Evolutionary conservation across 2,888 invertebrate species (phyloP).

Genomic region (Helleia helle): DNA sequence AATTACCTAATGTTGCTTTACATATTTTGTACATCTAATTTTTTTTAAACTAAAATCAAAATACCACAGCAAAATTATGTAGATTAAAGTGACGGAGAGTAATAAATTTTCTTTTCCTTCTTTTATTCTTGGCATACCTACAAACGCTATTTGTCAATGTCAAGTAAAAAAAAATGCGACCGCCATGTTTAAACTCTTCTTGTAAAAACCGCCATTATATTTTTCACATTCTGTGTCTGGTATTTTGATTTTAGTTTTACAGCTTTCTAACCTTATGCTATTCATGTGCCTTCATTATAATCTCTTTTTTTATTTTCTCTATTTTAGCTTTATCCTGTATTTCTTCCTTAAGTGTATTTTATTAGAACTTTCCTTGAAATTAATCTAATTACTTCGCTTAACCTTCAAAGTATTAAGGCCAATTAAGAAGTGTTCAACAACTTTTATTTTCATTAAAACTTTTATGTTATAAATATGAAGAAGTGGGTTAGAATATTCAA

Average conservation of each 20-base stretch:
- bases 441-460: background rate
- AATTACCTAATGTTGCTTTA: conserved; percentile 37
- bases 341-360: too few relatives aligned
- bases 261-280: background rate
- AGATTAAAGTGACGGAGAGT: too few relatives aligned
- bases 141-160: too few relatives aligned
- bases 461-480: too few relatives aligned
- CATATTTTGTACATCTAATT: conserved; percentile 27
- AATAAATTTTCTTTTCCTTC: too few relatives aligned
- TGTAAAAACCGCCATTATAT: too few relatives aligned
- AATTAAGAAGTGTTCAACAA: background rate
- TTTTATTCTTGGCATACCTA: too few relatives aligned
- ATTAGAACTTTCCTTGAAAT: too few relatives aligned
- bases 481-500: too few relatives aligned
- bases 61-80: background rate
- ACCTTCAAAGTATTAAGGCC: background rate
- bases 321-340: conserved; percentile 83
- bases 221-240: background rate
- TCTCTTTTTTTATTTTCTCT: conserved; percentile 45
- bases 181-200: too few relatives aligned
- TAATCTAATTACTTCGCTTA: background rate
- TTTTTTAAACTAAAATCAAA: conserved; percentile 24
- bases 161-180: too few relatives aligned
- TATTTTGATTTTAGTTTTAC: background rate
- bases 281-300: conserved; percentile 4